Evolutionary conservation across 2,797 vertebrate species (phyloP).

Genomic region (Bradypus variegatus): DNA sequence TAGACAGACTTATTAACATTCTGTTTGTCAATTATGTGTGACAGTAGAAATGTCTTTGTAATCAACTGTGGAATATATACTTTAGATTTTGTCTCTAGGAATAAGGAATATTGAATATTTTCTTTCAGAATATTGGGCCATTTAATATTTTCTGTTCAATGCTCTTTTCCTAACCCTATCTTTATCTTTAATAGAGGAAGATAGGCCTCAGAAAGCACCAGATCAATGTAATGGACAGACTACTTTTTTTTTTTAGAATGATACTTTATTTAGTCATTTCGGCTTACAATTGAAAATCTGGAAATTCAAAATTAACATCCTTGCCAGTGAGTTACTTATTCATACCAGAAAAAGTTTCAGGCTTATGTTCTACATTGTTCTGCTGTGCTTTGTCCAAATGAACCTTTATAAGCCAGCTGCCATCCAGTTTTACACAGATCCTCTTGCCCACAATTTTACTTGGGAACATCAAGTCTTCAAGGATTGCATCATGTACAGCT

Average conservation of each 20-base stretch:
- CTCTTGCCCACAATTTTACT: too few species aligned
- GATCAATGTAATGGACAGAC: background rate
- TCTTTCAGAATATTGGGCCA: background rate
- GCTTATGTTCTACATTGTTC: too few species aligned
- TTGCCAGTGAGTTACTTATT: too few species aligned
- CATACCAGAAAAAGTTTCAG: too few species aligned
- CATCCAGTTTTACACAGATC: too few species aligned
- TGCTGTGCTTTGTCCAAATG: too few species aligned
- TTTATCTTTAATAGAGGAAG: constrained; percentile 30
- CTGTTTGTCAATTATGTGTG: background rate
- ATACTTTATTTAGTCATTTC: too few species aligned
- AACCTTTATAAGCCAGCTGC: too few species aligned
- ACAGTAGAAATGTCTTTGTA: constrained; percentile 6
- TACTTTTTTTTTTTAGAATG: background rate
- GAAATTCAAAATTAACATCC: too few species aligned
- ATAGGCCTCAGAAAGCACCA: background rate
- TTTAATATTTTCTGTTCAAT: constrained; percentile 8
- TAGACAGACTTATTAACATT: background rate
- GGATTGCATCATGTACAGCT: too few species aligned
- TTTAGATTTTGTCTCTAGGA: constrained; percentile 22
- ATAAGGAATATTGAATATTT: background rate
- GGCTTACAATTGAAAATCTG: too few species aligned
- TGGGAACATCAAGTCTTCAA: too few species aligned
- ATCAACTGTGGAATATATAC: background rate
- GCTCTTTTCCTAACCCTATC: background rate